Conservation (phyloP, 2,888 invertebrate species). For the Nephrotoma flavescens region DNA sequence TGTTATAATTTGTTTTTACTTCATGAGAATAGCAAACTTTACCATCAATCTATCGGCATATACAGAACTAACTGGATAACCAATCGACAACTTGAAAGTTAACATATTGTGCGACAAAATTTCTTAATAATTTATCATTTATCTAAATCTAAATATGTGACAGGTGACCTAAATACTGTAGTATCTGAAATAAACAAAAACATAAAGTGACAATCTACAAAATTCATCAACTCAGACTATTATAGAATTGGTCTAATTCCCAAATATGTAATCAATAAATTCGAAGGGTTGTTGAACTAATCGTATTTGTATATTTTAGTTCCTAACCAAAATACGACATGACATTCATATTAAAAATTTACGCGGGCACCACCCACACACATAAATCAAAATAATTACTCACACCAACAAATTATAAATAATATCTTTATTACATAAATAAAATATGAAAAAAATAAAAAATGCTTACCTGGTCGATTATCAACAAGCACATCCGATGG, state of each 20-base stretch:
- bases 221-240: background rate
- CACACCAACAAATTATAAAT: background rate
- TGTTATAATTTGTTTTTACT: too few species aligned
- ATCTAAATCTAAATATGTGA: background rate
- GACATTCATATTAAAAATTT: background rate
- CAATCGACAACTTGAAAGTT: too few species aligned
- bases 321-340: too few species aligned
- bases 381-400: background rate
- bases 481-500: slow-evolving; percentile 31
- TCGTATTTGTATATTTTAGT: background rate
- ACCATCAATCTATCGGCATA: too few species aligned
- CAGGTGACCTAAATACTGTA: too few species aligned
- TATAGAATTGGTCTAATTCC: background rate
- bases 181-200: background rate
- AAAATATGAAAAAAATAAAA: background rate
- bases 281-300: background rate
- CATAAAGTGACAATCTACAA: background rate
- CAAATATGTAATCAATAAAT: background rate
- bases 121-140: too few species aligned
- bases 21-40: too few species aligned
- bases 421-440: too few species aligned
- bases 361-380: background rate
- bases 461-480: slow-evolving; percentile 28
- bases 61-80: too few species aligned
- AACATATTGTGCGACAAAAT: too few species aligned